phyloP scores from a whole-genome alignment of 2,888 invertebrate species.

The Ochropleura plecta region DNA sequence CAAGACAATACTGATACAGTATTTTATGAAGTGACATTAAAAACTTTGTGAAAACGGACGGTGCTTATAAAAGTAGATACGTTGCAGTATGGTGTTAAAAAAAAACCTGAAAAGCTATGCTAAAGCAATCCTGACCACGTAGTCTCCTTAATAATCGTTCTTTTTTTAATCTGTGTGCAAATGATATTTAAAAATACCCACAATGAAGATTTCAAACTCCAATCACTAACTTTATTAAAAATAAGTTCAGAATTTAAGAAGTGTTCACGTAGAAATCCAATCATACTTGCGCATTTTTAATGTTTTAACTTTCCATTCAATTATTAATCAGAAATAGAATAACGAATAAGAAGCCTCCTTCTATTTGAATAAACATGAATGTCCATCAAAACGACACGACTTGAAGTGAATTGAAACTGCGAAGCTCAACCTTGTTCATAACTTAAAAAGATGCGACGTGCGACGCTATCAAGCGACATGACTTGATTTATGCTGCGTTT shows the following conservation, averaged over 20 bases:
- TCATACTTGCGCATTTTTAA: conserved; percentile 21
- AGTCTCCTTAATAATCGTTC: neutral
- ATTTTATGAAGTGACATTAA: too few species aligned
- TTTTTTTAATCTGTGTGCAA: neutral
- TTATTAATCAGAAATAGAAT: conserved; percentile 10
- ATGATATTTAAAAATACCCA: neutral
- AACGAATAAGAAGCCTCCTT: neutral
- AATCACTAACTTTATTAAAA: neutral
- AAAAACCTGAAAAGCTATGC: neutral
- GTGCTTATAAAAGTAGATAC: neutral
- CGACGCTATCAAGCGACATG: neutral
- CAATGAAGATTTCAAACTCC: neutral
- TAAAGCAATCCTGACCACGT: neutral
- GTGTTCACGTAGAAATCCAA: conserved; percentile 5
- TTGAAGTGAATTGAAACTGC: conserved; percentile 10
- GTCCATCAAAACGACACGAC: neutral
- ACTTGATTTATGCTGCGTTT: too few species aligned
- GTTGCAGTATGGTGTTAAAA: neutral
- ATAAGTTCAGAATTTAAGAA: neutral
- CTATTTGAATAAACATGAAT: conserved; percentile 28
- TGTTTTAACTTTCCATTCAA: conserved; percentile 17
- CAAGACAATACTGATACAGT: too few species aligned
- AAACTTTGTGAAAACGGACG: too few species aligned
- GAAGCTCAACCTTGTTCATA: neutral
- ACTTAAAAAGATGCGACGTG: neutral